phyloP scores from a whole-genome alignment of 2,888 invertebrate genomes.

The Balanococcus diminutus region DNA sequence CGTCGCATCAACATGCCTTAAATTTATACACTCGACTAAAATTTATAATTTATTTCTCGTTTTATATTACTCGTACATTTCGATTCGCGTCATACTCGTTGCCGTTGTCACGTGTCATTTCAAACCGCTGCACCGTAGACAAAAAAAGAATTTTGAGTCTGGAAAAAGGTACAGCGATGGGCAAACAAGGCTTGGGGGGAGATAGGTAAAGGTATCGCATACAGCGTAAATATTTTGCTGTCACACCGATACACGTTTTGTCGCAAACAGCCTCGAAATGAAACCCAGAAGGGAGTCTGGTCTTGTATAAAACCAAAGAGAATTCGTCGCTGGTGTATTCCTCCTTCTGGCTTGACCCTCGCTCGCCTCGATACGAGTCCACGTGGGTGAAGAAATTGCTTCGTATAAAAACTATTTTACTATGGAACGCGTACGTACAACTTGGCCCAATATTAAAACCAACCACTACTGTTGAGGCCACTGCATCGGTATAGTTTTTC shows the following conservation, averaged over 20 bases:
- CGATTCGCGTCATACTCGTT: too few species aligned
- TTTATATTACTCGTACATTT: not conserved
- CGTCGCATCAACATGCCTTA: too few species aligned
- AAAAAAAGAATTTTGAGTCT: not conserved
- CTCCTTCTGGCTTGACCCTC: too few species aligned
- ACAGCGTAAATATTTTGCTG: not conserved
- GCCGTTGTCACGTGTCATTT: conserved; percentile 23
- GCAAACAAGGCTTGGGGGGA: too few species aligned
- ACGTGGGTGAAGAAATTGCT: not conserved
- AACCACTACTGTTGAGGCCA: not conserved
- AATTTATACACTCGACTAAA: not conserved
- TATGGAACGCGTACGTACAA: not conserved
- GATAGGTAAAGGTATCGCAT: not conserved
- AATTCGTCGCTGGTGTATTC: not conserved
- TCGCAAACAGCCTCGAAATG: not conserved
- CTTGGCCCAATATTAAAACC: not conserved
- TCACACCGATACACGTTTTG: not conserved
- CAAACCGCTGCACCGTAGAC: not conserved
- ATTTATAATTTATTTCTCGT: conserved; percentile 13
- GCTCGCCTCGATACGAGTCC: not conserved
- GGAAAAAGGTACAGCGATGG: not conserved
- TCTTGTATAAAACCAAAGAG: too few species aligned
- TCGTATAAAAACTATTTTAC: not conserved
- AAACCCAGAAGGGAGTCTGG: not conserved
- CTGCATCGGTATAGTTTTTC: not conserved